Base-by-base conservation (phyloP, 1,140 invertebrate species). In the Lucilia cuprina region DNA sequence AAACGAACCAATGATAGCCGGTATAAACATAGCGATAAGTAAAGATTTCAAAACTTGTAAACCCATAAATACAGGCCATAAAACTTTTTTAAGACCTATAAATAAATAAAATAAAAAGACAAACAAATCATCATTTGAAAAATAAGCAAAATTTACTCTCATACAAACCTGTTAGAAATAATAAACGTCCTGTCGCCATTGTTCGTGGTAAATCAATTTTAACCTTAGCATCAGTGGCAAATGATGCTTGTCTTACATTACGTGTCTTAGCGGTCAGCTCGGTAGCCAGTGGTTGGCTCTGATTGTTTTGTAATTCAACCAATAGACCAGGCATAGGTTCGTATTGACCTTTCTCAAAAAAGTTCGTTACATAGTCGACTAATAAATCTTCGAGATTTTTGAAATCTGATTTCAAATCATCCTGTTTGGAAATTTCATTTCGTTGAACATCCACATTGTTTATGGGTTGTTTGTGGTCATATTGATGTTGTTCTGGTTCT, bases 21-120 rank as follows among this genome's bases (percentile, higher is more conserved):
- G 96, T 86, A 97, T 91, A 91, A 97, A 96, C 90, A 96, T 94
- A 10, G 95, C 96, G 5, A 97, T 93, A 8, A 96, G 91, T 13
- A 96, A 93, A 21, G 95, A 96, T 91, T 96, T 97, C 85, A 96
- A 92, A 19, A 97, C 93, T 92, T 97, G 96, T 4, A 94, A 93
- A 1, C 95, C 96, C 86, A 96, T 94, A 84, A 96, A 93, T 19
- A 97, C 90, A 5, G 96, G 96, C 86, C 96, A 92, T 87, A 97
- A 92, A 82, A 96, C 91, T 89, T 97, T 96, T 91, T 96, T 96
- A 82, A 97, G 90, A 50, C 94, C 95, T 87, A 96, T 95, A 83
- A 80, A 21, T 74, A 74, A 80, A 41, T 35, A 50, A 34, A 74
- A 83, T 30, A 35, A 4, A 0, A 70, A 25, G 0, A 75, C 1